Conservation (phyloP, 37 sponge, comb jelly and placozoan genomes). For the Mnemiopsis leidyi region DNA sequence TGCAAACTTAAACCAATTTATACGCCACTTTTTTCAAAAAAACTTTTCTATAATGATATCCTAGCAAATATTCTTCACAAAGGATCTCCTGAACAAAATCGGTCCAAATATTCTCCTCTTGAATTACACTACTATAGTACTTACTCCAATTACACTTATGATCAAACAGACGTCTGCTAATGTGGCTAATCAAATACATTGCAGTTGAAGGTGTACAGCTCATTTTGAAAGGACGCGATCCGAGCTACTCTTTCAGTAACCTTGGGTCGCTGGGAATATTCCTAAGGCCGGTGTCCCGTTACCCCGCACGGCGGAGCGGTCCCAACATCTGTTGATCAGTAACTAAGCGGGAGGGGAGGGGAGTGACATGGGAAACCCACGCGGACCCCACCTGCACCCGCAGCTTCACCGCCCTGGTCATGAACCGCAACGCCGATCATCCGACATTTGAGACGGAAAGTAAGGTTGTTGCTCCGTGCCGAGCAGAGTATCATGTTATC, state of each 20-base stretch:
- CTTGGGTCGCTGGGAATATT: not conserved
- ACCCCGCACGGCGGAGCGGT: not conserved
- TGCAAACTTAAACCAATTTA: too few species aligned
- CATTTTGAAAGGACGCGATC: not conserved
- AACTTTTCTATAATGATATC: too few species aligned
- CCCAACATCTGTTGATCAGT: not conserved
- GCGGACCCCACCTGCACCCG: not conserved
- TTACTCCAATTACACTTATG: not conserved
- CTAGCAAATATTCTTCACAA: too few species aligned
- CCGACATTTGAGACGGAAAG: not conserved
- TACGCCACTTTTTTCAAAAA: too few species aligned
- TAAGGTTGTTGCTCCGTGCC: not conserved
- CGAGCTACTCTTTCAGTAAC: too few species aligned
- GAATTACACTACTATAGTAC: too few species aligned
- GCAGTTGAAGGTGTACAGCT: not conserved
- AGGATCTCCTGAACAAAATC: too few species aligned
- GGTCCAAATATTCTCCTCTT: too few species aligned
- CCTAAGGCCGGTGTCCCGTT: not conserved
- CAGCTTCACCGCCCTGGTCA: not conserved
- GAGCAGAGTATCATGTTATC: not conserved
- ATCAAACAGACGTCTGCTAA: not conserved
- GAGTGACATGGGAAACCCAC: not conserved
- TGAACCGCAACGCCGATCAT: not conserved
- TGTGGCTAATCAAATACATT: not conserved
- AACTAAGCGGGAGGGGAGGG: not conserved